Evolutionary conservation across 2,113 vertebrate species (phyloP), one percentile per base, ranked within the genome.

Genomic region (Alligator mississippiensis): DNA sequence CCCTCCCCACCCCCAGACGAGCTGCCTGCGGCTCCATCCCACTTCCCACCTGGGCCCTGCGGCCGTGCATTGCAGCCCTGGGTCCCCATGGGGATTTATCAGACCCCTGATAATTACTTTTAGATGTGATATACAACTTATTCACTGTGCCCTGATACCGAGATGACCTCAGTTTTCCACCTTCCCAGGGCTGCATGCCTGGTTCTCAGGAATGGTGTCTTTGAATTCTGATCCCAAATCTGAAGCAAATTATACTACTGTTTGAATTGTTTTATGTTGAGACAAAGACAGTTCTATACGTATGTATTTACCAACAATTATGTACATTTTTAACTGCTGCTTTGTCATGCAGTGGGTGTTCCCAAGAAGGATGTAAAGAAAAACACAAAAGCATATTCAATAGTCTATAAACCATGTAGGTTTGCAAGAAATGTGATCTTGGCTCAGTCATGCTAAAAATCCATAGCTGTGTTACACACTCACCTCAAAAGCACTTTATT

Each of bases 101-200:
- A 34, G 34, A 34, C 34, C 34, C 4, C 34, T 86, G 27, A 89
- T 8, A 78, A 87, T 85, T 60, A 61, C 17, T 66, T 83, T 6
- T n/a, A 6, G 61, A 74, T 60, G 66, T 68, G 86, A 58, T 12
- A 82, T 72, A 81, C 10, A 22, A 14, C 6, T 14, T 68, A 15
- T 30, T 18, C 17, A 68, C 2, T 30, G 76, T 28, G 15, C 55
- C 58, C 87, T 90, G 5, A 47, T 25, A 74, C n/a, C 59, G 59
- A 75, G 55, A 74, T 11, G 62, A 66, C 7, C 18, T 61, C 59
- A 62, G 75, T 55, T 64, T 77, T 80, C 80, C n/a, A 81, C 14
- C n/a, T 38, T 60, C 21, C 66, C 59, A 6, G 10, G 16, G 17
- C 4, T 34, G 34, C 34, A 4, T 0, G 0, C 17, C 16, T 24